Base-by-base conservation (phyloP, 1,140 invertebrate genomes). In the Coptotermes formosanus region DNA sequence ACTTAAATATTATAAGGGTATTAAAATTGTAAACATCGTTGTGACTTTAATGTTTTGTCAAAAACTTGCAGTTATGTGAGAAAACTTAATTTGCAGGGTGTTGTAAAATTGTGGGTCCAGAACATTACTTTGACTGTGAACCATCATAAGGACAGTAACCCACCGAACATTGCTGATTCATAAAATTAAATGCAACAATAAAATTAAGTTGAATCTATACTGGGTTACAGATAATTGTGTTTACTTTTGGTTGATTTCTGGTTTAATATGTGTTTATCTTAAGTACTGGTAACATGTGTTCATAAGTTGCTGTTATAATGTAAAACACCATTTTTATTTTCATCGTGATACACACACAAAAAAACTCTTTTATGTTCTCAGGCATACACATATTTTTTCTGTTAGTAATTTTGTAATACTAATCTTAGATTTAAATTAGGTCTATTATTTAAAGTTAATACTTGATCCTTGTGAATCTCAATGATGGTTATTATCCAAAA, bases 371-470 rank as follows among this genome's bases (percentile, higher is more conserved):
- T 69, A 69, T 69, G 64, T 69, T 69, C 64, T 69, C 64, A 69
- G 64, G 64, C 64, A n/a, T n/a, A 69, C 64, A n/a, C 64, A 69
- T n/a, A 69, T 69, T n/a, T n/a, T 55, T 69, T 64, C 59, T 64
- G 59, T 64, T 64, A 19, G 19, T 64, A 64, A 64, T 64, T 64
- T 64, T 64, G 19, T 64, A 64, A 9, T 64, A 16, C 19, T 64
- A 64, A 4, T 64, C 6, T 19, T 64, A 7, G 3, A n/a, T n/a
- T 69, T 69, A 69, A n/a, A 25, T 69, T 69, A 69, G 64, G 64
- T 25, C 14, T 69, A 30, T 69, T 69, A 12, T 69, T 69, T 30
- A 12, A 3, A 16, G 52, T 55, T 55, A 55, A 55, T 55, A 55
- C 19, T 55, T 55, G 52, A 55, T 69, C 25, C 64, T 69, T 69